A percentile compares a stretch with the other conserved stretches of the same genome.
Conservation (phyloP, 2,797 vertebrate genomes). For the Coluber constrictor region DNA sequence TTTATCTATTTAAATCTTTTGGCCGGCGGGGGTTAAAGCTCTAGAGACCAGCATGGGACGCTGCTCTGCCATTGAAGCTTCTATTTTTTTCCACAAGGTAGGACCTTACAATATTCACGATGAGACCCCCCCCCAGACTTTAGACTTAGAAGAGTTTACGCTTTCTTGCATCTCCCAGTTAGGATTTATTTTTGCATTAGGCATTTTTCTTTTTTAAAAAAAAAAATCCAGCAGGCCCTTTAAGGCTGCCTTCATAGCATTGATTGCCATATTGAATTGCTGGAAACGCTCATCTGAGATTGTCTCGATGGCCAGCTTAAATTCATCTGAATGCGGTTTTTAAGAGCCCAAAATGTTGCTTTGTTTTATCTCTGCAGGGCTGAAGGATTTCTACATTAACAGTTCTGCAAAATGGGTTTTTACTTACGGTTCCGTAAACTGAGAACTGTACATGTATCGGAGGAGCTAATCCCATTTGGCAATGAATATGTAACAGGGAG, state of each 20-base stretch:
- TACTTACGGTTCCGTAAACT: neutral
- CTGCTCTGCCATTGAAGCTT: constrained; percentile 6
- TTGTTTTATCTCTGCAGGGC: neutral
- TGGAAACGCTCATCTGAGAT: no score
- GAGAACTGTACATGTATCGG: neutral
- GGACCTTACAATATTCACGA: constrained; percentile 43
- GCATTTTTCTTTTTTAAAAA: no score
- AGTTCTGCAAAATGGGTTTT: neutral
- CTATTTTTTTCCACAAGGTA: constrained; percentile 47
- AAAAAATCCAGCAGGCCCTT: no score
- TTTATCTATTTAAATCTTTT: constrained; percentile 44
- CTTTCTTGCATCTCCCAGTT: constrained; percentile 16
- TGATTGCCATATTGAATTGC: neutral
- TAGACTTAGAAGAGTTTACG: fast-evolving
- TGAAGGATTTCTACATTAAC: neutral
- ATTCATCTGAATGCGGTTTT: neutral
- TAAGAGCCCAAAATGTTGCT: constrained; percentile 1
- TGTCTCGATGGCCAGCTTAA: constrained; percentile 17
- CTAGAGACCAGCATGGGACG: constrained; percentile 35
- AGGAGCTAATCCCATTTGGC: no score
- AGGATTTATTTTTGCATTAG: constrained; percentile 1
- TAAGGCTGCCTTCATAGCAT: no score
- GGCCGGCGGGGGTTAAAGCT: constrained; percentile 19
- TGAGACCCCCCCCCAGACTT: neutral
- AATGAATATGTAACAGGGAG: neutral